Evolutionary conservation across 2,888 invertebrate species (phyloP), one percentile per base, ranked within the genome.

Genomic region (Gnatocerus cornutus): DNA sequence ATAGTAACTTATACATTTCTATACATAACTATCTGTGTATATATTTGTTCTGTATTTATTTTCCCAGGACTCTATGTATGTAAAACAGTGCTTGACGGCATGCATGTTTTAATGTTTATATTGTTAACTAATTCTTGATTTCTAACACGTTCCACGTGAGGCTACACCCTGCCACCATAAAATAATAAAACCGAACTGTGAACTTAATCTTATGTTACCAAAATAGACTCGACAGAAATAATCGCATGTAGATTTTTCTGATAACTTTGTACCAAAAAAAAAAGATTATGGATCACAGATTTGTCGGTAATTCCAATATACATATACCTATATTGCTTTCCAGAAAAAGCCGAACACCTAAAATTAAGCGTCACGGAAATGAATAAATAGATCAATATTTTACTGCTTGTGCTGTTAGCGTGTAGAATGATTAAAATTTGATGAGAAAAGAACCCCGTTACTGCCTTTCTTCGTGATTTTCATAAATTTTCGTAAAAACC

Each of bases 71-170:
- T 71, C 67, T 78, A 73, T 78, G 77, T 79, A 76, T 80, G 79
- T 80, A 78, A 78, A 76, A 73, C 76, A 77, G 72, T 80, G 80
- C 80, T 80, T 81, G 79, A 75, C 68, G 77, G 75, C 72, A 69
- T 81, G 81, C 80, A 81, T 81, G 80, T 73, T 63, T 59, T 72
- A 75, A 71, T 78, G 76, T 71, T 71, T 73, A 71, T 68, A 56
- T 55, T 63, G 52, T 30, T 41, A 65, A 43, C 16, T 10, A 62
- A 62, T 16, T 39, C 12, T 13, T 43, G 13, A 29, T 21, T 29
- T 50, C 8, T 50, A n/a, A 50, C 48, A 29, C 33, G 16, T 46
- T 16, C 14, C 14, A 46, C 10, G n/a, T 41, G 29, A 12, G 41
- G 41, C 27, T 43, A 43, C 37, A 46, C 46, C 46, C 46, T 46